Evolutionary conservation across 92 coral and sea anemone species (phyloP), one percentile per base, ranked within the genome.

Genomic region (Siderastrea radians): DNA sequence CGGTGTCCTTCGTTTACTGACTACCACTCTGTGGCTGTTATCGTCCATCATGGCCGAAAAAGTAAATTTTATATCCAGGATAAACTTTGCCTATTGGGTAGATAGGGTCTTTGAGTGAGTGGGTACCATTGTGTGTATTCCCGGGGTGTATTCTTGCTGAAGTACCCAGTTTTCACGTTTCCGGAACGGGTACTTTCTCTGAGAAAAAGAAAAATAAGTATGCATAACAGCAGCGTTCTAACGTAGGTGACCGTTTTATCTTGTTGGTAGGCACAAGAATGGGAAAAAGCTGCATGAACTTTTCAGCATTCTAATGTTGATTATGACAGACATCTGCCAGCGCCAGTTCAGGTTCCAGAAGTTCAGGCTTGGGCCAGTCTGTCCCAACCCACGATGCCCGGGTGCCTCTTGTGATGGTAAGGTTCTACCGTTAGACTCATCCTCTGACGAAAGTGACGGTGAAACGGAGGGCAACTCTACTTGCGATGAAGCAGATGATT

Each of bases 341-440:
- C 91, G 88, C 47, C 86, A 94, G 60, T 94, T 94, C 74, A 85
- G 82, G 48, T 94, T 85, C 66, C 88, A 92, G 61, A 92, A 94
- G 86, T 92, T 92, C 15, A 75, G 79, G 8, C 46, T 73, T 80
- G 97, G 97, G 1, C 95, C 97, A 2, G 85, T 86, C 1, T 94
- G 97, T 54, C 97, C 97, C 0, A 84, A 89, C 66, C 87, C 88
- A 74, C 68, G 84, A 0, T 94, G 97, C 51, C 95, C 95, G 2
- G 97, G 97, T 5, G 91, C 97, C 12, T 46, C 90, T 0, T 17
- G 78, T 0, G 84, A 94, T 13, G 92, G 86, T 2, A 88, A 75
- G 50, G 93, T 86, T 67, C 74, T 80, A 6, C 81, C 88, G 2
- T 68, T 73, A 2, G 93, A 83, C 63, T 69, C 93, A 2, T 86